Evolutionary conservation across 2,113 vertebrate genomes (phyloP).

Genomic region (Colossoma macropomum): DNA sequence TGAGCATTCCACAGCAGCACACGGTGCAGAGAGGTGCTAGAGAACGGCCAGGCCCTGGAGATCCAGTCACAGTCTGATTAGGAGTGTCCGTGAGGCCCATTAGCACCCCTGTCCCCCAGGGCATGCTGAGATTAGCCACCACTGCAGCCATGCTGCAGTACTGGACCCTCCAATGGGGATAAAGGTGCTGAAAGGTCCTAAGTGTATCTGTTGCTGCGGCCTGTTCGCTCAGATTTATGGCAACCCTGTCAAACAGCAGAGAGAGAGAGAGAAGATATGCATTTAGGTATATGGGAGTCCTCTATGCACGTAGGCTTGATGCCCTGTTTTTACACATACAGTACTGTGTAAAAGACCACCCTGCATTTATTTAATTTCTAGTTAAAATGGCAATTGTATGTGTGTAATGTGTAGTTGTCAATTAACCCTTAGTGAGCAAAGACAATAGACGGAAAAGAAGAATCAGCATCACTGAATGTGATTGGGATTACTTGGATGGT

Average conservation of each 20-base stretch:
- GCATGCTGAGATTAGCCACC: constrained; percentile 61
- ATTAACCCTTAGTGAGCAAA: too few relatives aligned
- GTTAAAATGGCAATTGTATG: too few relatives aligned
- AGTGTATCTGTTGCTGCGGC: constrained; percentile 32
- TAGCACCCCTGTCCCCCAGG: constrained; percentile 51
- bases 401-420: too few relatives aligned
- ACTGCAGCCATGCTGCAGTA: constrained; percentile 61
- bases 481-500: too few relatives aligned
- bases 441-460: too few relatives aligned
- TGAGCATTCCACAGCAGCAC: constrained; percentile 77
- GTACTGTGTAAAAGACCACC: too few relatives aligned
- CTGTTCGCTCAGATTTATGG: constrained; percentile 48
- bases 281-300: too few relatives aligned
- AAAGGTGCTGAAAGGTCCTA: constrained; percentile 26
- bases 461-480: too few relatives aligned
- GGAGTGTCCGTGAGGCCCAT: constrained; percentile 51
- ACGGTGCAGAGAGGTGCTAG: constrained; percentile 71
- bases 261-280: not conserved
- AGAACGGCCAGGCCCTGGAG: constrained; percentile 36
- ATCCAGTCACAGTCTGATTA: constrained; percentile 65
- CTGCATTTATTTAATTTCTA: too few relatives aligned
- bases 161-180: constrained; percentile 24
- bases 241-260: constrained; percentile 31
- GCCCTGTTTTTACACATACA: not conserved
- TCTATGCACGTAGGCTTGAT: not conserved